Percentiles rank a stretch among this genome's conserved stretches.
Conservation (phyloP, 1,140 invertebrate species). For the Rhizoglyphus robini region DNA sequence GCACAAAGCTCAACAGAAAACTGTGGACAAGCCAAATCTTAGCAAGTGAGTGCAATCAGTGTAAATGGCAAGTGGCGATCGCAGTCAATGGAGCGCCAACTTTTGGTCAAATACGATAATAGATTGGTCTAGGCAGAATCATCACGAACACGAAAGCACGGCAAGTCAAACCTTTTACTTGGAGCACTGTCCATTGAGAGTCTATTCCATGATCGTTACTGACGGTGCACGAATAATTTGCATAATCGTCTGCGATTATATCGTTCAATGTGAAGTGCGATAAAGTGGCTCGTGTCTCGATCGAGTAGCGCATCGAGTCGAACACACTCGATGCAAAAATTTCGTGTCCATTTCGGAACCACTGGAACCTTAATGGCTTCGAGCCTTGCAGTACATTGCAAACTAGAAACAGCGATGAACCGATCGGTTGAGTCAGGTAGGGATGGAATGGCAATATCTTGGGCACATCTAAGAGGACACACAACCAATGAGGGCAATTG, state of each 20-base stretch:
- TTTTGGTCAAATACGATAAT: not conserved
- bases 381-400: not conserved
- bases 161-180: not conserved
- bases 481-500: too few species aligned
- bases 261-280: not conserved
- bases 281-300: not conserved
- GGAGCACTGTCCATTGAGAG: not conserved
- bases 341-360: not conserved
- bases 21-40: too few species aligned
- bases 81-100: not conserved
- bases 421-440: not conserved
- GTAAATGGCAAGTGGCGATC: not conserved
- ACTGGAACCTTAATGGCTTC: not conserved
- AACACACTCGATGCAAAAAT: not conserved
- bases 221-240: slow-evolving; percentile 8
- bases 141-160: not conserved
- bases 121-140: too few species aligned
- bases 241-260: slow-evolving; percentile 12
- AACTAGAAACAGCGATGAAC: not conserved
- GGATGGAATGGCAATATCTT: not conserved
- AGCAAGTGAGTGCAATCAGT: not conserved
- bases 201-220: not conserved
- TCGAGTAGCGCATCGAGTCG: not conserved
- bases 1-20: too few species aligned
- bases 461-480: not conserved